phyloP scores from a whole-genome alignment of 1,140 invertebrate species.

The Eupristina koningsbergeri region DNA sequence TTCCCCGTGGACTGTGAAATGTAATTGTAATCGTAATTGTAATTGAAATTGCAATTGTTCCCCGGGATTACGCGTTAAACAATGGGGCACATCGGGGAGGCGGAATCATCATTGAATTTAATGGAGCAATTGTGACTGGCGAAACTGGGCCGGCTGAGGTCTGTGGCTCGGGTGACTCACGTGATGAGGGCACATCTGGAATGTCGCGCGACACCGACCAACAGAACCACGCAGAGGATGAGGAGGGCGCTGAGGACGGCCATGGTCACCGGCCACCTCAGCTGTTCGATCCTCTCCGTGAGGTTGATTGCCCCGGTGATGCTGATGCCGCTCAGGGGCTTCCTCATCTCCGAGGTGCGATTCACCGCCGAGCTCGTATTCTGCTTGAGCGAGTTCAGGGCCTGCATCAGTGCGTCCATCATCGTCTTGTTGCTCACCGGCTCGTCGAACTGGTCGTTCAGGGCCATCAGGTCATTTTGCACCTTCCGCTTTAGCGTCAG shows the following conservation, averaged over 20 bases:
- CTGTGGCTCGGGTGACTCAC: too few species aligned
- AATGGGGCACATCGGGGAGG: neutral
- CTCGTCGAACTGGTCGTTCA: constrained; percentile 82
- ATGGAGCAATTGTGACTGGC: too few species aligned
- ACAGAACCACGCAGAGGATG: constrained; percentile 84
- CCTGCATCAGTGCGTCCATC: constrained; percentile 77
- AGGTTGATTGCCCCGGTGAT: constrained; percentile 73
- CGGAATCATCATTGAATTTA: too few species aligned
- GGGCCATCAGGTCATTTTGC: constrained; percentile 78
- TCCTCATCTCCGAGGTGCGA: constrained; percentile 82
- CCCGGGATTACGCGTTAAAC: neutral
- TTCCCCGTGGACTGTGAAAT: neutral
- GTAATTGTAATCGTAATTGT: too few species aligned
- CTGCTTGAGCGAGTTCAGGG: constrained; percentile 79
- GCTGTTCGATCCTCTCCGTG: constrained; percentile 77
- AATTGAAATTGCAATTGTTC: too few species aligned
- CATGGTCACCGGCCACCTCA: constrained; percentile 86
- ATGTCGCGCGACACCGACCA: constrained; percentile 87
- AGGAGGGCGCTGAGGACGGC: constrained; percentile 83
- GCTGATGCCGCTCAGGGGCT: constrained; percentile 80
- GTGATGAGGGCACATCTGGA: constrained; percentile 88
- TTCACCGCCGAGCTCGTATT: constrained; percentile 81
- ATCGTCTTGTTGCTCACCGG: constrained; percentile 84
- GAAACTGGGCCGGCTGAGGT: too few species aligned
- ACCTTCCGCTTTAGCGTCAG: constrained; percentile 79